phyloP scores from a whole-genome alignment of 2,888 invertebrate genomes.

The Caenorhabditis zanzibari region DNA sequence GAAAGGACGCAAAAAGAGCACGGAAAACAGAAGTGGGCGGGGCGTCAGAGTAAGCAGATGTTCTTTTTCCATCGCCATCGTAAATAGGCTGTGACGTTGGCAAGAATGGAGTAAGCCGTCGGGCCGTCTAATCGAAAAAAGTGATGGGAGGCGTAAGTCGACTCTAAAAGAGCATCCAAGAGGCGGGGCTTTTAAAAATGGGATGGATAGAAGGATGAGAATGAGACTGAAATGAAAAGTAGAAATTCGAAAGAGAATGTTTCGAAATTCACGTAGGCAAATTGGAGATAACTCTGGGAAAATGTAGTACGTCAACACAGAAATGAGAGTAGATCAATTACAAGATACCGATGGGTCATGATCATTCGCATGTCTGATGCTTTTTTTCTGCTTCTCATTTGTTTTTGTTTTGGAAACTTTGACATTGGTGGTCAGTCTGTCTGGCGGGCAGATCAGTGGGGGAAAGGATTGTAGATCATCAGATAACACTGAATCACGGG shows the following conservation, averaged over 20 bases:
- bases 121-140: slow-evolving; percentile 50
- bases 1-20: slow-evolving; percentile 20
- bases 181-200: slow-evolving; percentile 16
- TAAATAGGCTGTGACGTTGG: slow-evolving; percentile 56
- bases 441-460: background rate
- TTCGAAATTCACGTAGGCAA: slow-evolving; percentile 53
- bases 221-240: slow-evolving; percentile 5
- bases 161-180: slow-evolving; percentile 49
- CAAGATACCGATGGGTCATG: slow-evolving; percentile 37
- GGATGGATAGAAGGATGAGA: slow-evolving; percentile 16
- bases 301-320: background rate
- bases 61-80: slow-evolving; percentile 40
- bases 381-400: slow-evolving; percentile 7
- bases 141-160: slow-evolving; percentile 53
- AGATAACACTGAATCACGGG: slow-evolving; percentile 10
- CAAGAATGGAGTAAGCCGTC: slow-evolving; percentile 1
- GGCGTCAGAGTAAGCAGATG: slow-evolving; percentile 37
- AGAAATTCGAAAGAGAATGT: slow-evolving; percentile 29
- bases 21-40: slow-evolving; percentile 26
- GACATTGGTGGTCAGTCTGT: slow-evolving; percentile 1
- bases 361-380: slow-evolving; percentile 40
- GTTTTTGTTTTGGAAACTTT: slow-evolving; percentile 20
- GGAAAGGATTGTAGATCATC: slow-evolving; percentile 27
- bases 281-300: background rate
- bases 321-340: slow-evolving; percentile 44